These are phyloP conservation scores for Tipula helvola DNA, from an alignment of 2,888 invertebrate species.

Conservation along the genomic window DNA sequence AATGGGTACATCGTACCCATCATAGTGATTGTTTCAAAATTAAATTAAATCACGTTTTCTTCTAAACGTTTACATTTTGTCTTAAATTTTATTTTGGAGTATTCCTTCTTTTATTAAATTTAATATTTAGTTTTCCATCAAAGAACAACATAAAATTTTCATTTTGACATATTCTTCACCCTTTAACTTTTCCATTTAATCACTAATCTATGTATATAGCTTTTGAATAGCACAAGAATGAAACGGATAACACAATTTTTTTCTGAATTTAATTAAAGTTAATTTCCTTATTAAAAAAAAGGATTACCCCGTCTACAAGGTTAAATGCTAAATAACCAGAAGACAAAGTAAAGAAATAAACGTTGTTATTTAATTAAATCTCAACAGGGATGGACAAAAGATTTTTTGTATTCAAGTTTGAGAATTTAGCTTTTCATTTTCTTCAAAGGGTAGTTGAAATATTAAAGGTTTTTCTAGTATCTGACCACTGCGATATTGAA, in stretches of 20 bases:
- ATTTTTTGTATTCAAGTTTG: background rate
- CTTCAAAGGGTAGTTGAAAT: background rate
- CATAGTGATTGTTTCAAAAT: too few relatives aligned
- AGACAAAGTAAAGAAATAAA: background rate
- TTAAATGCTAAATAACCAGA: background rate
- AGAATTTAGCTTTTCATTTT: background rate
- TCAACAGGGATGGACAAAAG: background rate
- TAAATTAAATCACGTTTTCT: too few relatives aligned
- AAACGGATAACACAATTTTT: background rate
- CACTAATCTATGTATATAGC: background rate
- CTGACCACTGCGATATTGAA: too few relatives aligned
- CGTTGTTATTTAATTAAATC: background rate
- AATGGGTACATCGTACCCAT: too few relatives aligned
- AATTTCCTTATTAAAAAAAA: background rate
- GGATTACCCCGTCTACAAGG: background rate
- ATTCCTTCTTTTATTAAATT: too few relatives aligned
- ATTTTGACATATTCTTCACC: background rate
- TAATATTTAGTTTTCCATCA: too few relatives aligned
- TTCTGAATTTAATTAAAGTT: background rate
- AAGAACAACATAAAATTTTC: too few relatives aligned
- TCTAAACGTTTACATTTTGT: too few relatives aligned
- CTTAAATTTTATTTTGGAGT: too few relatives aligned
- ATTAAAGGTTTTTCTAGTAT: too few relatives aligned
- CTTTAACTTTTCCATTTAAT: background rate
- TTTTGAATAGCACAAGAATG: background rate